A percentile compares a stretch with the other conserved stretches of the same genome.
Evolutionary conservation across 2,113 vertebrate species (phyloP).

Genomic region (Ptilorrhoa leucosticta): DNA sequence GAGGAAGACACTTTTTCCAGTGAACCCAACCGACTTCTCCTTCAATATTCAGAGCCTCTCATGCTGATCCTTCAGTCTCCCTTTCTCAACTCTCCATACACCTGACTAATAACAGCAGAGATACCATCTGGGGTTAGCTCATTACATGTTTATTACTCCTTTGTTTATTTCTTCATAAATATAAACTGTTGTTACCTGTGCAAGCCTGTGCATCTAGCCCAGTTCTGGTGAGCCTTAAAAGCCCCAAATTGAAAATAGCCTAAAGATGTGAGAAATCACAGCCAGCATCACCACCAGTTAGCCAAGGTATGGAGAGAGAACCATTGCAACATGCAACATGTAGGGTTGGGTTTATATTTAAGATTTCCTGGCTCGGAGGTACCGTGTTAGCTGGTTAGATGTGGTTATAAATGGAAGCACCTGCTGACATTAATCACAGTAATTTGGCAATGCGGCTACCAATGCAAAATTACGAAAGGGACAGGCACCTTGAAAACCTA

Average conservation of each 20-base stretch:
- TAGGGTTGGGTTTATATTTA: background rate
- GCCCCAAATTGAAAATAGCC: constrained; percentile 45
- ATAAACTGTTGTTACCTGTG: constrained; percentile 38
- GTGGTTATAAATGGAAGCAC: constrained; percentile 31
- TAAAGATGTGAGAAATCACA: background rate
- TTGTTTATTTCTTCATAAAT: constrained; percentile 53
- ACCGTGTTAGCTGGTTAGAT: background rate
- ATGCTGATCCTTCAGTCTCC: background rate
- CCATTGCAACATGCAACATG: background rate
- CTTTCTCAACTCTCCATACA: background rate
- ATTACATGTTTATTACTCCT: constrained; percentile 46
- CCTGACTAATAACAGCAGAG: constrained; percentile 32
- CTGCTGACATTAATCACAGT: constrained; percentile 12
- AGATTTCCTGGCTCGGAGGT: background rate
- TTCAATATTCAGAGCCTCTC: background rate
- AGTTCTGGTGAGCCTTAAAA: constrained; percentile 12
- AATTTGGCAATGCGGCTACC: background rate
- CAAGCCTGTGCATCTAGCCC: background rate
- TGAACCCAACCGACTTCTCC: background rate
- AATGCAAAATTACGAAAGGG: background rate
- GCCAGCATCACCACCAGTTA: background rate
- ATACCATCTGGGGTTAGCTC: constrained; percentile 55
- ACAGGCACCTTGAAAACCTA: background rate
- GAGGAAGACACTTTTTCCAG: background rate
- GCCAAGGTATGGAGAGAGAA: background rate